A percentile compares a stretch with the other conserved stretches of the same genome.
phyloP scores from a whole-genome alignment of 2,797 vertebrate genomes.

The Phrynocephalus vlangalii region DNA sequence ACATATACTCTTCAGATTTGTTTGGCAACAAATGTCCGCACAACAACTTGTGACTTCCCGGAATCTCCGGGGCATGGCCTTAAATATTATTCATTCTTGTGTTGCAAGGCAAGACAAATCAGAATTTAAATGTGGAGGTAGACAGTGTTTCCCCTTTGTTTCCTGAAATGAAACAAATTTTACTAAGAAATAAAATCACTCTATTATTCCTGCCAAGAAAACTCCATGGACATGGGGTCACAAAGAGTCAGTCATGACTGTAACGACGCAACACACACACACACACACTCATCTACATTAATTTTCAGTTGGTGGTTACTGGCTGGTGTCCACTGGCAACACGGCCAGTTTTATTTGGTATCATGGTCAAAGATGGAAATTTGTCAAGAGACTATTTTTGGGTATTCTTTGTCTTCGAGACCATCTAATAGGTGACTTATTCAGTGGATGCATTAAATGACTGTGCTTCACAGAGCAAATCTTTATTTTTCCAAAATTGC shows the following conservation, averaged over 20 bases:
- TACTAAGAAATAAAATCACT: constrained; percentile 46
- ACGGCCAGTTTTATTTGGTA: constrained; percentile 35
- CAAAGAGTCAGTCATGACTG: too few relatives aligned
- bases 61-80: not conserved
- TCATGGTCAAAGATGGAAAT: constrained; percentile 50
- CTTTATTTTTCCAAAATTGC: not conserved
- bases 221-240: too few relatives aligned
- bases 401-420: constrained; percentile 39
- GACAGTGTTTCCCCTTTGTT: constrained; percentile 34
- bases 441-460: constrained; percentile 42
- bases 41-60: constrained; percentile 51
- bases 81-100: constrained; percentile 60
- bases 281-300: constrained; percentile 31
- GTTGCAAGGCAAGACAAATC: constrained; percentile 50
- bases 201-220: too few relatives aligned
- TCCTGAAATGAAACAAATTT: constrained; percentile 55
- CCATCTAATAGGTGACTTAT: constrained; percentile 15
- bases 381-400: constrained; percentile 46
- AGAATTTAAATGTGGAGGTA: constrained; percentile 67
- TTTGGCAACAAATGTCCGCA: constrained; percentile 45
- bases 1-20: constrained; percentile 58
- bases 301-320: constrained; percentile 8
- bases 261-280: too few relatives aligned
- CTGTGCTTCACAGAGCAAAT: not conserved
- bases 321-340: not conserved